These are phyloP conservation scores for Cremastobaeus sp. DNA, from an alignment of 2,888 invertebrate species.

Conservation along the genomic window DNA sequence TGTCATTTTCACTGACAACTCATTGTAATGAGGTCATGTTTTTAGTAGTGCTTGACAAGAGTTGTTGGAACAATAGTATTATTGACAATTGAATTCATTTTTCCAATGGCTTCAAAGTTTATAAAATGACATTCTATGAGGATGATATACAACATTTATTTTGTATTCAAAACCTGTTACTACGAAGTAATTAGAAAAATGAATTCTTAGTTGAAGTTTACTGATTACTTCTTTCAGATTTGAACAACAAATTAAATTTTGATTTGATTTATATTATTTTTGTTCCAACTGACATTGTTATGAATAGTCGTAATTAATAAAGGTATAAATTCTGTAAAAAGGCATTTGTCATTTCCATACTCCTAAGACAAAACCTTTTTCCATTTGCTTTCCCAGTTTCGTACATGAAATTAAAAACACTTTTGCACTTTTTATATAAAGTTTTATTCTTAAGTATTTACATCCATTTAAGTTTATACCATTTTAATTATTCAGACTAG, in stretches of 20 bases:
- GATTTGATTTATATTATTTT: slow-evolving; percentile 33
- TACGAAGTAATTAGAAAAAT: slow-evolving; percentile 27
- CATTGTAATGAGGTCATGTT: no score
- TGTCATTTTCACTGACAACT: no score
- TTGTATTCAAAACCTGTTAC: slow-evolving; percentile 8
- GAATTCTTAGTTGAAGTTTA: slow-evolving; percentile 1
- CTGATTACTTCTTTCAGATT: slow-evolving; percentile 10
- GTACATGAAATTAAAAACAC: no score
- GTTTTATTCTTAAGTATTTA: no score
- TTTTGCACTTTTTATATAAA: no score
- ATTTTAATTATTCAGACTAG: no score
- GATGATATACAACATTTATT: slow-evolving; percentile 28
- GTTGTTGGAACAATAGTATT: slow-evolving; percentile 4
- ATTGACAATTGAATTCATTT: slow-evolving; percentile 23
- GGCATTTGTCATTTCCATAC: no score
- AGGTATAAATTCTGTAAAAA: slow-evolving; percentile 44
- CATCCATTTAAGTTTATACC: no score
- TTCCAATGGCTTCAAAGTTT: slow-evolving; percentile 8
- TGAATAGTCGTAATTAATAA: slow-evolving; percentile 46
- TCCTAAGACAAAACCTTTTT: no score
- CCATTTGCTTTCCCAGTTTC: no score
- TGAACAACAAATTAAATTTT: slow-evolving; percentile 14
- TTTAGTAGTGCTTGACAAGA: neutral
- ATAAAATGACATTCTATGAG: slow-evolving; percentile 9
- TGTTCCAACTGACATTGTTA: slow-evolving; percentile 49